phyloP scores from a whole-genome alignment of 2,888 invertebrate species.

The Microctonus brassicae region DNA sequence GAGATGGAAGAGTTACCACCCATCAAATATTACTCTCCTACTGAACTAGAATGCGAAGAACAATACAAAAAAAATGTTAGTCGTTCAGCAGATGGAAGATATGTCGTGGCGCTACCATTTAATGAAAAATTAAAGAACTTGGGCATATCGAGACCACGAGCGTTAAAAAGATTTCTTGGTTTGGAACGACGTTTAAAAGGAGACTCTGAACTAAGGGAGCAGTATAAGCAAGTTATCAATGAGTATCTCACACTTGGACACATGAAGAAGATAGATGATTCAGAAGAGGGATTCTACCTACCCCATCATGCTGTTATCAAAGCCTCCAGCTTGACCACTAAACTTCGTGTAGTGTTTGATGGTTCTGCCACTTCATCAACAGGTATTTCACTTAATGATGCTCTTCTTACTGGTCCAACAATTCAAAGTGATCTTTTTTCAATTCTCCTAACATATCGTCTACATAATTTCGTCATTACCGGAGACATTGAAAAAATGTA shows the following conservation, averaged over 20 bases:
- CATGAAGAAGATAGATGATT: conserved; percentile 29
- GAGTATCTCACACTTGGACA: conserved; percentile 44
- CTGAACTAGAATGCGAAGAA: conserved; percentile 34
- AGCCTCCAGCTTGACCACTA: conserved; percentile 48
- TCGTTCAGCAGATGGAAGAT: conserved; percentile 23
- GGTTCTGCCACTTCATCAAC: conserved; percentile 48
- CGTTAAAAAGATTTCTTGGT: conserved; percentile 25
- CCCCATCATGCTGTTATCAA: conserved; percentile 56
- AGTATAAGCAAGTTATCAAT: conserved; percentile 29
- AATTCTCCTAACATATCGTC: conserved; percentile 48
- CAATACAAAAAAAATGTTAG: conserved; percentile 21
- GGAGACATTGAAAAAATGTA: conserved; percentile 60
- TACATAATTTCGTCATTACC: conserved; percentile 45
- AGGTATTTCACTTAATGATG: conserved; percentile 51
- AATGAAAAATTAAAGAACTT: conserved; percentile 20
- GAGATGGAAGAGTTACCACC: conserved; percentile 39
- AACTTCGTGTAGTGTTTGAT: conserved; percentile 56
- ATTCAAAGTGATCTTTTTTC: conserved; percentile 48
- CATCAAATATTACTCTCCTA: not conserved
- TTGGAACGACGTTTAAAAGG: conserved; percentile 34
- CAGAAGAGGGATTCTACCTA: conserved; percentile 44
- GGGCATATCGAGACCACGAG: conserved; percentile 30
- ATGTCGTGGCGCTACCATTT: conserved; percentile 36
- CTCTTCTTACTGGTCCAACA: conserved; percentile 47
- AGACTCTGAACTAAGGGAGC: conserved; percentile 25